Evolutionary conservation across 2,888 invertebrate genomes (phyloP), one percentile per base, ranked within the genome.

Genomic region (Pomacea canaliculata): DNA sequence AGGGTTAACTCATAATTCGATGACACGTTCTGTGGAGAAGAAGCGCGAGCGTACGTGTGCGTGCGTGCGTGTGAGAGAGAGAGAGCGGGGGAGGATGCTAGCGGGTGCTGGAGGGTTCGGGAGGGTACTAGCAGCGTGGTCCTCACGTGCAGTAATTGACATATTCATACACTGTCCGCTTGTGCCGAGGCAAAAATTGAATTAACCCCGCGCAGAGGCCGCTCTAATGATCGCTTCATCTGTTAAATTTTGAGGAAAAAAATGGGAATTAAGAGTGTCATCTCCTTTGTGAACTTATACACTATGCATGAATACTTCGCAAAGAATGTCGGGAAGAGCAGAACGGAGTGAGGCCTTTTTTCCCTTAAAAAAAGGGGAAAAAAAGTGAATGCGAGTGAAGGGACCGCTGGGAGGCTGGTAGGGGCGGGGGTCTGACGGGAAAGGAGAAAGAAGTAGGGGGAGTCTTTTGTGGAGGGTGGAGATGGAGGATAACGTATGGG

Each of bases 191-290:
- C 70, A 67, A 65, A 78, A 80, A 80, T 79, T 71, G 77, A 80
- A 79, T 80, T 79, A 80, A 71, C 74, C 76, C 71, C 49, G 46
- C 65, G 70, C 77, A 71, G 71, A 73, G 72, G 77, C 78, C 78
- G 70, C 77, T 69, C 75, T 78, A 80, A 80, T 78, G 80, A 80
- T 80, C 76, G 70, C 78, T 77, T 76, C 77, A 76, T 78, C 77
- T 68, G 73, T 73, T 73, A 67, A 46, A 68, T 73, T 73, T 68
- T 12, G 46, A 49, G 27, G 13, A 37, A 71, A 49, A 37, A 73
- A 37, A 60, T 27, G 68, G n/a, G 65, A 69, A 69, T 74, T 74
- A 68, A 60, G 59, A 59, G 73, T 73, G 73, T 73, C 73, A 68
- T 73, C 70, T 59, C 65, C 67, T 73, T 73, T 73, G 73, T 60